Percentiles rank a stretch among this genome's conserved stretches.
Conservation (phyloP, 1,140 invertebrate species). For the Pentalonia nigronervosa region DNA sequence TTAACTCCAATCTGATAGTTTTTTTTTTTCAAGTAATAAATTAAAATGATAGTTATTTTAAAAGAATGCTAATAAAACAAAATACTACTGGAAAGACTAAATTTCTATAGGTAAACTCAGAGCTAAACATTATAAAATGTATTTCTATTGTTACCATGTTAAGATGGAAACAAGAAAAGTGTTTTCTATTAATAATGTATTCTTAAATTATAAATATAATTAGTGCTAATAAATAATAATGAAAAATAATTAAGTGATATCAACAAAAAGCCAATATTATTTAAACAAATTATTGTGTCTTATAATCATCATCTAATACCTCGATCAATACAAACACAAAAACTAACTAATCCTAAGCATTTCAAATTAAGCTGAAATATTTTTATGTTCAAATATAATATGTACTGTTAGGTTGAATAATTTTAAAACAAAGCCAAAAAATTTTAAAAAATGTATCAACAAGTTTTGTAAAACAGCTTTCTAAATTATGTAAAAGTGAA, state of each 20-base stretch:
- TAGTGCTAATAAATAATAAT: neutral
- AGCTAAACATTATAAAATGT: neutral
- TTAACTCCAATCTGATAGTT: neutral
- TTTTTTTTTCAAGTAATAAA: neutral
- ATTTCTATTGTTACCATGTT: neutral
- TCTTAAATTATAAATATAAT: neutral
- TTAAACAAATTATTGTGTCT: neutral
- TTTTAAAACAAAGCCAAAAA: neutral
- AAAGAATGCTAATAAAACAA: neutral
- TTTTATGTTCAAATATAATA: neutral
- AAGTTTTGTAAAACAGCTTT: neutral
- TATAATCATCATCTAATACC: neutral
- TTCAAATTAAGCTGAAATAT: neutral
- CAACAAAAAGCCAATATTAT: neutral
- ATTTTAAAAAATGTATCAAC: neutral
- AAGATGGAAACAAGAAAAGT: neutral
- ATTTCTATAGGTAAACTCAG: neutral
- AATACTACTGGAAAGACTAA: neutral
- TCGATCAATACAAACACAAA: neutral
- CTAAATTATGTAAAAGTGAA: conserved; percentile 16
- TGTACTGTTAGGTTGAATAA: neutral
- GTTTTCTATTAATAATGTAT: neutral
- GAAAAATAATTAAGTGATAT: neutral
- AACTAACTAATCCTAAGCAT: neutral
- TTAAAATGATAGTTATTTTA: neutral